These are phyloP conservation scores for Sarcophaga peregrina DNA, from an alignment of 1,140 invertebrate species.

Conservation along the genomic window DNA sequence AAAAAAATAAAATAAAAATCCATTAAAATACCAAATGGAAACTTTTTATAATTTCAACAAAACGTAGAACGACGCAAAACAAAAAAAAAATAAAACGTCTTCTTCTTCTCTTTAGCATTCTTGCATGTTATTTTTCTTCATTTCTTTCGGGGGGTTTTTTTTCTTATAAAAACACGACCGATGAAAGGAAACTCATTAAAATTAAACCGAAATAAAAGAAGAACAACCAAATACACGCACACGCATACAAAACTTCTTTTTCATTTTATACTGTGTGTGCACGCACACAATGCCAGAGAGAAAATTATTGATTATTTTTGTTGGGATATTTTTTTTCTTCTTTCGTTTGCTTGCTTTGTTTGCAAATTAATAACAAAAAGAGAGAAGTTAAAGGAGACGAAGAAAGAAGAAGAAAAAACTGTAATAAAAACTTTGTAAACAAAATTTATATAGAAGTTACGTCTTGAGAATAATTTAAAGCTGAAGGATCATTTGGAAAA, in stretches of 20 bases:
- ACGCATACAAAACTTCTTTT: not conserved
- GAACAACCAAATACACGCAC: not conserved
- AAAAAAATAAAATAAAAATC: conserved; percentile 30
- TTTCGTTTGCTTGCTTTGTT: too few relatives aligned
- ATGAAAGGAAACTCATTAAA: conserved; percentile 36
- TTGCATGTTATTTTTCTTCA: not conserved
- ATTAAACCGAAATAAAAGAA: conserved; percentile 13
- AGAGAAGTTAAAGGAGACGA: too few relatives aligned
- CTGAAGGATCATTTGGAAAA: too few relatives aligned
- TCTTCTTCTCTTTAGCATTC: not conserved
- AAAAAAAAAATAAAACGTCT: not conserved
- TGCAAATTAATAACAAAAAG: too few relatives aligned
- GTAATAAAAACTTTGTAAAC: too few relatives aligned
- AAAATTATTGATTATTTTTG: conserved; percentile 23
- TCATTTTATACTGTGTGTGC: not conserved
- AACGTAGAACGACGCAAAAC: not conserved
- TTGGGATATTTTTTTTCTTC: not conserved
- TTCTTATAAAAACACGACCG: not conserved
- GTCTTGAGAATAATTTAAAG: too few relatives aligned
- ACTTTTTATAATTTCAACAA: conserved; percentile 30
- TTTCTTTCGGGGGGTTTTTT: too few relatives aligned
- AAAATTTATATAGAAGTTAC: too few relatives aligned
- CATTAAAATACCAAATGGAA: conserved; percentile 39
- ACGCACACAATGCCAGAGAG: not conserved
- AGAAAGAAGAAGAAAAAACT: too few relatives aligned